These are phyloP conservation scores for Coecobrya sp. DNA, from an alignment of 2,888 invertebrate species.

Conservation along the genomic window DNA sequence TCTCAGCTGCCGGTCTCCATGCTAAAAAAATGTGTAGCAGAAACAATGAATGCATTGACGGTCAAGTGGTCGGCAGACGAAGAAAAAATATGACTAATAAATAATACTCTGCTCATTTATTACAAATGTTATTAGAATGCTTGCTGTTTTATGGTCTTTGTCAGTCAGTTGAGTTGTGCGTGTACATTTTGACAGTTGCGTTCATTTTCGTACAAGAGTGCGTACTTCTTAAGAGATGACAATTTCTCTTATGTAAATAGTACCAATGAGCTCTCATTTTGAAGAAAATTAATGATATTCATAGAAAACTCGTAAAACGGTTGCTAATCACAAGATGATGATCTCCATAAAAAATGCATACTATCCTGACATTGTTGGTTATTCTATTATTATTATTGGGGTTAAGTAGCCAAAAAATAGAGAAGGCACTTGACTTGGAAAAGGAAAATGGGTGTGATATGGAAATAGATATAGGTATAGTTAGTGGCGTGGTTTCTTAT, in stretches of 20 bases:
- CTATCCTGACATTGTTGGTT: background rate
- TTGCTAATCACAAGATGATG: slow-evolving; percentile 20
- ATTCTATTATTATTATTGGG: slow-evolving; percentile 18
- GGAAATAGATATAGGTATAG: background rate
- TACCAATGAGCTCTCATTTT: background rate
- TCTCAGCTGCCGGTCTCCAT: background rate
- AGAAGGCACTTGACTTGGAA: background rate
- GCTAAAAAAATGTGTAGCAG: no score
- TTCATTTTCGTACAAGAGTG: background rate
- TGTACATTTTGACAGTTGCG: slow-evolving; percentile 32
- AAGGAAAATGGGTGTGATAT: slow-evolving; percentile 61
- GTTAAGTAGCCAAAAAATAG: slow-evolving; percentile 26
- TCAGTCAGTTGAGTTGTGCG: background rate
- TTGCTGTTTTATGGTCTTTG: slow-evolving; percentile 33
- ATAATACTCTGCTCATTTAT: slow-evolving; percentile 1
- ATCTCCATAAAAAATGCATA: background rate
- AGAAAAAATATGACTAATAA: slow-evolving; percentile 24
- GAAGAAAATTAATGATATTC: slow-evolving; percentile 26
- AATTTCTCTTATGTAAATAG: background rate
- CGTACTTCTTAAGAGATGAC: no score
- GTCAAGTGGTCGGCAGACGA: background rate
- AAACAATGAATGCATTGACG: background rate
- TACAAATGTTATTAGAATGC: slow-evolving; percentile 22
- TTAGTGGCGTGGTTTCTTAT: background rate
- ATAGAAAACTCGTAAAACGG: slow-evolving; percentile 2